A percentile compares a stretch with the other conserved stretches of the same genome.
Evolutionary conservation across 2,888 invertebrate genomes (phyloP).

Genomic region (Parnassius orleans): DNA sequence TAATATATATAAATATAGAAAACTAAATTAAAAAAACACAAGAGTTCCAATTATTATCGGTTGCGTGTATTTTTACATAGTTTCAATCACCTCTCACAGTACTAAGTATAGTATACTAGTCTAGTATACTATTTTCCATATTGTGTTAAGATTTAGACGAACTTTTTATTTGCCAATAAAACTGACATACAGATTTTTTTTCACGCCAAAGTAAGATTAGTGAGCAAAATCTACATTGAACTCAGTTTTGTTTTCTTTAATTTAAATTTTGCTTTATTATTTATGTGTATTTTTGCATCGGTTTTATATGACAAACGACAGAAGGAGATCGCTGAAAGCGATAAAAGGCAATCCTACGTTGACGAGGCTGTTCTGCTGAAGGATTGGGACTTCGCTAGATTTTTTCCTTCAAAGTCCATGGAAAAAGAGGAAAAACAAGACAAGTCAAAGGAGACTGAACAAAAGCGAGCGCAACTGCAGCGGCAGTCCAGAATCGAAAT

Average conservation of each 20-base stretch:
- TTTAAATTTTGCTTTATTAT: constrained; percentile 45
- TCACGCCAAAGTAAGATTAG: constrained; percentile 79
- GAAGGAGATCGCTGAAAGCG: constrained; percentile 65
- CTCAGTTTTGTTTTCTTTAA: constrained; percentile 22
- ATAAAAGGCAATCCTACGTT: constrained; percentile 79
- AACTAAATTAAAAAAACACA: too few species aligned
- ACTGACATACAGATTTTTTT: constrained; percentile 29
- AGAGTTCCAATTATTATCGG: background rate
- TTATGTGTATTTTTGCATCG: constrained; percentile 72
- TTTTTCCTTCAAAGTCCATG: constrained; percentile 83
- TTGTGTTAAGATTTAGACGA: background rate
- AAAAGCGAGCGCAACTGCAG: constrained; percentile 63
- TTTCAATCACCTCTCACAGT: constrained; percentile 1
- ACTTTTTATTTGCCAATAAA: background rate
- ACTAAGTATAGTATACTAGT: too few species aligned
- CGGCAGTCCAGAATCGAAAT: constrained; percentile 71
- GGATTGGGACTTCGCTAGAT: constrained; percentile 93
- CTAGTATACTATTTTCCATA: background rate
- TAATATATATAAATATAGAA: too few species aligned
- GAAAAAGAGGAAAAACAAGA: constrained; percentile 61
- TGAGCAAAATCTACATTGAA: constrained; percentile 51
- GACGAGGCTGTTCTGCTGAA: constrained; percentile 90
- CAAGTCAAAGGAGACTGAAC: constrained; percentile 65
- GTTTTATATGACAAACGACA: constrained; percentile 61
- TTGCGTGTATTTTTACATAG: constrained; percentile 12